A percentile compares a stretch with the other conserved stretches of the same genome.
Evolutionary conservation across 2,888 invertebrate species (phyloP).

Genomic region (Drosophila colorata): DNA sequence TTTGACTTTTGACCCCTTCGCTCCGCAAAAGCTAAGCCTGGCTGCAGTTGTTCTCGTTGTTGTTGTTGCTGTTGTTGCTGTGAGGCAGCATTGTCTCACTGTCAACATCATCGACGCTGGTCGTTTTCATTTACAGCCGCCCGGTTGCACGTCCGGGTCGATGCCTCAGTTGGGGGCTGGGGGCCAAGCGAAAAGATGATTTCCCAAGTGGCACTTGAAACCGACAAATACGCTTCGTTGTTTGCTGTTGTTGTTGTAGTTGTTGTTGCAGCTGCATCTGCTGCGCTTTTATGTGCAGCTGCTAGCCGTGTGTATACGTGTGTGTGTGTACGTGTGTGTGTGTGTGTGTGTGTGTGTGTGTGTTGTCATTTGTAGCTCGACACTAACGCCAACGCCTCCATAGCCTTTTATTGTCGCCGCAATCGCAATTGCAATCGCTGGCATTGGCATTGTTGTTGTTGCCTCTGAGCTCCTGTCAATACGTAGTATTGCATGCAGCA

Average conservation of each 20-base stretch:
- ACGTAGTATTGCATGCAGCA: conserved; percentile 37
- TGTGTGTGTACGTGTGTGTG: conserved; percentile 18
- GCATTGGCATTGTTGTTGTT: conserved; percentile 34
- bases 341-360: conserved; percentile 12
- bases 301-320: conserved; percentile 1
- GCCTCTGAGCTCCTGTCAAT: conserved; percentile 52
- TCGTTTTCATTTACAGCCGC: conserved; percentile 72
- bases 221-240: conserved; percentile 67
- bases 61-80: conserved; percentile 26
- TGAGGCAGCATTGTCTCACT: conserved; percentile 57
- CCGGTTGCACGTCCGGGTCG: conserved; percentile 19
- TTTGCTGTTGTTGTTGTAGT: conserved; percentile 40
- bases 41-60: conserved; percentile 4
- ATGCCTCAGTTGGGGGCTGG: conserved; percentile 27
- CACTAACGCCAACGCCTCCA: conserved; percentile 44
- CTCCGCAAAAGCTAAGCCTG: neutral
- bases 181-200: conserved; percentile 68
- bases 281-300: conserved; percentile 65
- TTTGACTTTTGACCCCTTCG: conserved; percentile 41
- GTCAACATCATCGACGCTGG: conserved; percentile 57
- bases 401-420: conserved; percentile 70
- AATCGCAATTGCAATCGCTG: conserved; percentile 61
- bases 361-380: conserved; percentile 64
- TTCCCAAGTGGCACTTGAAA: conserved; percentile 79
- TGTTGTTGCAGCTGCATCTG: conserved; percentile 57